Base-by-base conservation (phyloP, 64 coral and sea anemone genomes). In the Stichodactyla mertensii region DNA sequence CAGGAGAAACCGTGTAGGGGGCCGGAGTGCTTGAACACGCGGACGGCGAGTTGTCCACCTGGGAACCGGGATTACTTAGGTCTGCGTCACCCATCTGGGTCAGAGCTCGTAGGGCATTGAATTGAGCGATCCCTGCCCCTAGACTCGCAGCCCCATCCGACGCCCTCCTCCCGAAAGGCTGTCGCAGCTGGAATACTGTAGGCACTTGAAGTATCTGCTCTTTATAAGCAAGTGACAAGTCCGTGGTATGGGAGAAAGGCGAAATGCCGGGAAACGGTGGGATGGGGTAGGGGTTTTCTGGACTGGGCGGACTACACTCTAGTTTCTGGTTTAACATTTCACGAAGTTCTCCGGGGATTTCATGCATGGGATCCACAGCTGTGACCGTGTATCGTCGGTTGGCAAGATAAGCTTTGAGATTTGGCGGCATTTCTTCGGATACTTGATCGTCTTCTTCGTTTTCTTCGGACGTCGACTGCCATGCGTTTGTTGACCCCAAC, bases 141-240 rank as follows among this genome's bases (percentile, higher is more conserved):
- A 99, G 84, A 56, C 93, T 99, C 20, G 97, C 88, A 22, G 97
- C 82, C 11, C 97, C 97, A 89, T 99, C 97, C 4, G 97, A 99
- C 28, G 97, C 97, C 71, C 97, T 92, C 79, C 97, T 90, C 53
- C 90, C 93, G 57, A 95, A 71, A 79, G 93, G 90, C 74, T 89
- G 89, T 79, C 93, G 83, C 4, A 92, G 78, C 62, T 99, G 97
- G 51, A 99, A 95, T 24, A 95, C 93, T 6, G 83, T 77, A 20
- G 94, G 94, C 54, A 97, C 91, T 79, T 97, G 94, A 14, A 97
- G 85, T 86, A 92, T 97, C 31, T 97, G 94, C 62, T 97, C 94
- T 79, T 97, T 97, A 52, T 97, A 97, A 7, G 91, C 94, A 79
- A 93, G 89, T 55, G 88, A 92, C 55, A 97, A 82, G 45, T 97